Evolutionary conservation across 2,113 vertebrate species (phyloP).

Genomic region (Podilymbus podiceps): DNA sequence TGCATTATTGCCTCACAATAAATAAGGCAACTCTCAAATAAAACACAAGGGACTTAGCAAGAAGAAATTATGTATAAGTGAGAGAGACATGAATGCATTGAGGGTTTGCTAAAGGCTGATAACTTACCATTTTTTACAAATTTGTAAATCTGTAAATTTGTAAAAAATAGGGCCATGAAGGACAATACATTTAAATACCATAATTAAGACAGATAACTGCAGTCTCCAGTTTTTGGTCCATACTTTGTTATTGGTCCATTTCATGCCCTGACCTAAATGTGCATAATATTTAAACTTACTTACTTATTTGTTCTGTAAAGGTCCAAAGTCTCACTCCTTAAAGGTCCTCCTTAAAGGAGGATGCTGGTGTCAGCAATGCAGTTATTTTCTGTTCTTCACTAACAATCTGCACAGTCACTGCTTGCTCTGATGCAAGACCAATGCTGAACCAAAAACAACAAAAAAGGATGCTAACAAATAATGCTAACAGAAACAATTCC

Average conservation of each 20-base stretch:
- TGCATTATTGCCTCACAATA: constrained; percentile 70
- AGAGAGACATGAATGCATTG: background rate
- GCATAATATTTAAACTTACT: background rate
- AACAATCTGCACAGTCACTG: background rate
- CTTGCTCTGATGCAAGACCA: background rate
- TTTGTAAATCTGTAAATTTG: background rate
- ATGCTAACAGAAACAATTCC: background rate
- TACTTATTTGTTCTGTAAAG: background rate
- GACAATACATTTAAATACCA: background rate
- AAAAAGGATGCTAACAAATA: background rate
- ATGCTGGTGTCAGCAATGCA: background rate
- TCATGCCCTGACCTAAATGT: background rate
- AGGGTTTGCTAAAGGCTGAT: constrained; percentile 46
- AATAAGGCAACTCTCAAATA: constrained; percentile 71
- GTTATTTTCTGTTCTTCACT: background rate
- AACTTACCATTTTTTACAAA: constrained; percentile 39
- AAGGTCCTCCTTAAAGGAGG: background rate
- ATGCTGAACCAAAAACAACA: background rate
- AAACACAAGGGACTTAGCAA: constrained; percentile 40
- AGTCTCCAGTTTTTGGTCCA: background rate
- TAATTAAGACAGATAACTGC: background rate
- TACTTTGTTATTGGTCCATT: background rate
- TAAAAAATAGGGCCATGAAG: background rate
- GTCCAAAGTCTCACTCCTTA: background rate
- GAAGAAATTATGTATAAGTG: constrained; percentile 40